Percentiles rank a stretch among this genome's conserved stretches.
Conservation (phyloP, 2,797 vertebrate species). For the Clarias platycephalus region DNA sequence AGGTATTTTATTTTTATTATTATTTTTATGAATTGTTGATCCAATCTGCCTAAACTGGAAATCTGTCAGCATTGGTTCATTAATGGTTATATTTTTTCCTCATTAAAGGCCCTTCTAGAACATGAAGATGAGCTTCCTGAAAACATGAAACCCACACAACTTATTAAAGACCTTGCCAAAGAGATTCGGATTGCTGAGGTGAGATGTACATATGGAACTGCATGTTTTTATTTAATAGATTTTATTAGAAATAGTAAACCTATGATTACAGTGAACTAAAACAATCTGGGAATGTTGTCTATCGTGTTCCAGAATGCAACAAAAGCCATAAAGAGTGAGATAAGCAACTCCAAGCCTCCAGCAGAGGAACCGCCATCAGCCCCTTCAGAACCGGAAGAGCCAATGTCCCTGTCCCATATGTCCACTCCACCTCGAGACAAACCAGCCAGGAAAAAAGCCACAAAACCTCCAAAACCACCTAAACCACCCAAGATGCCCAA, state of each 20-base stretch:
- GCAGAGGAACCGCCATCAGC: slow-evolving; percentile 79
- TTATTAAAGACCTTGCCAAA: slow-evolving; percentile 99
- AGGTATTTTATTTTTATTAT: background rate
- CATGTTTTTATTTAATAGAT: background rate
- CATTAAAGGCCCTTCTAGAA: slow-evolving; percentile 86
- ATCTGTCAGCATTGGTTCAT: slow-evolving; percentile 1
- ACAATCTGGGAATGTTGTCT: background rate
- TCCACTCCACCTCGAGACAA: slow-evolving; percentile 84
- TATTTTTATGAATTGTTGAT: background rate
- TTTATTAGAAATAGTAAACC: background rate
- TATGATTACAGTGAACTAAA: background rate
- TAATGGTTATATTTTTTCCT: slow-evolving; percentile 24
- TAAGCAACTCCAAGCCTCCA: slow-evolving; percentile 74
- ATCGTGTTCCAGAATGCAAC: slow-evolving; percentile 74
- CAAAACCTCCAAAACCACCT: slow-evolving; percentile 75
- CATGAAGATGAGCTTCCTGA: slow-evolving; percentile 98
- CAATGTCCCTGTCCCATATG: slow-evolving; percentile 79
- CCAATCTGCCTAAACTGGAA: slow-evolving; percentile 5
- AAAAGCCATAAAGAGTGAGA: slow-evolving; percentile 87
- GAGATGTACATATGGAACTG: slow-evolving; percentile 40
- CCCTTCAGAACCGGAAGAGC: slow-evolving; percentile 80
- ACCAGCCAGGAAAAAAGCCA: slow-evolving; percentile 75
- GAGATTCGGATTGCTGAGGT: slow-evolving; percentile 98
- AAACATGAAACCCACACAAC: slow-evolving; percentile 96
- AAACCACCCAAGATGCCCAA: slow-evolving; percentile 77